Evolutionary conservation across 2,113 vertebrate species (phyloP).

Genomic region (Otis tarda): DNA sequence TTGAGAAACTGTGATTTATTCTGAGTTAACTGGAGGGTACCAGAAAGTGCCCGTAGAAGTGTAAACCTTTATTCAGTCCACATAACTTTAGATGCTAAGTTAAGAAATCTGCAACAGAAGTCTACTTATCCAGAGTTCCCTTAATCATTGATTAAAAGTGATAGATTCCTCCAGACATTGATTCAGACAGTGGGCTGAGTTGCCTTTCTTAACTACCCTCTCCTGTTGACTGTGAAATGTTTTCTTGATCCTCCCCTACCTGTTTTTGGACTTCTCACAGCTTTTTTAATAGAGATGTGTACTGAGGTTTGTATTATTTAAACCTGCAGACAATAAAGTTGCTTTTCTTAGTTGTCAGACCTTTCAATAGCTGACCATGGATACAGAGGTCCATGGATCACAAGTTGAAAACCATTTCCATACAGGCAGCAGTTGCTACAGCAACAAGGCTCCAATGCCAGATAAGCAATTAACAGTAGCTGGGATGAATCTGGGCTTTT

Average conservation of each 20-base stretch:
- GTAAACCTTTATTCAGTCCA: not conserved
- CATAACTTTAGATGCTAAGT: not conserved
- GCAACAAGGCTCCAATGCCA: not conserved
- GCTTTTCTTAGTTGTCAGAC: not conserved
- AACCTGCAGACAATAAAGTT: not conserved
- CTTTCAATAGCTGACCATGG: not conserved
- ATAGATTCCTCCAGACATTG: not conserved
- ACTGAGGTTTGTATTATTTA: not conserved
- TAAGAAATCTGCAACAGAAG: not conserved
- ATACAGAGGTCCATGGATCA: not conserved
- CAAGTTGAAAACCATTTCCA: not conserved
- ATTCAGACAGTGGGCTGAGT: not conserved
- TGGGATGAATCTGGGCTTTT: not conserved
- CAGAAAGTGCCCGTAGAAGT: not conserved
- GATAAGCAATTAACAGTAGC: not conserved
- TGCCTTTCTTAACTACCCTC: not conserved
- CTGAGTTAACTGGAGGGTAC: not conserved
- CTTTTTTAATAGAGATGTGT: not conserved
- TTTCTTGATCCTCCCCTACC: not conserved
- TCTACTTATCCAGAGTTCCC: not conserved
- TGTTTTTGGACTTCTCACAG: not conserved
- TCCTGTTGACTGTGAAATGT: not conserved
- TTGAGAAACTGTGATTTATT: not conserved
- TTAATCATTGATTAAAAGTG: not conserved
- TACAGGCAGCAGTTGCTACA: not conserved